Base-by-base conservation (phyloP, 1,140 invertebrate genomes). In the Hydropsyche tenuis region DNA sequence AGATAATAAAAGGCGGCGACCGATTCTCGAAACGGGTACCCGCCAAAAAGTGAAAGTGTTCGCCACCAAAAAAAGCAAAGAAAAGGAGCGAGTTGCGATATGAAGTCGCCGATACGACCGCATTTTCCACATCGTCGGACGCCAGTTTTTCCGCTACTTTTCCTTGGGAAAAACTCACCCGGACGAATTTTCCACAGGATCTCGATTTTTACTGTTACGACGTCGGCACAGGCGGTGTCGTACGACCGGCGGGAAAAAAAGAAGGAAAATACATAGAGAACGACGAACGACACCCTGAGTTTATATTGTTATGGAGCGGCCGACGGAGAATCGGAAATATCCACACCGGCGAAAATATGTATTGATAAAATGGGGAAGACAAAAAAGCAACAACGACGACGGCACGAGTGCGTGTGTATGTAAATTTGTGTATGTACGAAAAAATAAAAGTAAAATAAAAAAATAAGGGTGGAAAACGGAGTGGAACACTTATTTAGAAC, bases 401-500 rank as follows among this genome's bases (percentile, higher is more conserved):
- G 56, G 53, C 30, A 37, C 30, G 22, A 16, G 27, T 43, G 69
- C 20, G 9, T 9, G 30, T 18, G 27, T n/a, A n/a, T n/a, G n/a
- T n/a, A n/a, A n/a, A n/a, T n/a, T n/a, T n/a, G n/a, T n/a, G n/a
- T n/a, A n/a, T n/a, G n/a, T n/a, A n/a, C n/a, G 56, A 43, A 60
- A 60, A 60, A 60, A 27, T 7, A 14, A 20, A 27, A 20, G 56
- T 1, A 25, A 11, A 25, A 25, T 25, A 25, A 23, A 23, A 60
- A 12, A 37, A 37, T 37, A 37, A 9, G 30, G 30, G 9, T 4
- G 30, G 30, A 22, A 62, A 62, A 62, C 6, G 23, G 12, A 62
- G n/a, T 62, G 42, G 65, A 48, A 27, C 63, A 43, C 37, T 66
- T 66, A 66, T 66, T 66, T 66, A 30, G 65, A 68, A 48, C 43